Evolutionary conservation across 2,113 vertebrate species (phyloP).

Genomic region (Misgurnus mizolepis): DNA sequence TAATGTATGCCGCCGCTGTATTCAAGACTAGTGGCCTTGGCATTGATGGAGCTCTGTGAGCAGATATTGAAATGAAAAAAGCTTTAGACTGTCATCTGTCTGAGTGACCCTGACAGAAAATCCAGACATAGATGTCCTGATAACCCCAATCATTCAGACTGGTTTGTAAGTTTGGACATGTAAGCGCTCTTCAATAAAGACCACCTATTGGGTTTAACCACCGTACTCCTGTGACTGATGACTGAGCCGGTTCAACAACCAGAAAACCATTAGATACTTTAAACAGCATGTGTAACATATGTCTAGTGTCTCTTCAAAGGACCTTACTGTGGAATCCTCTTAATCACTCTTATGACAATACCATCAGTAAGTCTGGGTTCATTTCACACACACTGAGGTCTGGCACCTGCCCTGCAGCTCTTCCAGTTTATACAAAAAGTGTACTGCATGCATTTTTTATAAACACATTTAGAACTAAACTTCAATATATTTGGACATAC

Average conservation of each 20-base stretch:
- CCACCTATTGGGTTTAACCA: conserved; percentile 31
- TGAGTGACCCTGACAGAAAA: no score
- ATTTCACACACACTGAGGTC: neutral
- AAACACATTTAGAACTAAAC: no score
- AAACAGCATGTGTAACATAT: conserved; percentile 2
- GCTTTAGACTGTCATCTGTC: no score
- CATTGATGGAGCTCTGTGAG: no score
- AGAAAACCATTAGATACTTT: conserved; percentile 16
- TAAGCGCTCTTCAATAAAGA: conserved; percentile 18
- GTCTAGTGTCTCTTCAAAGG: neutral
- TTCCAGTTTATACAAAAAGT: no score
- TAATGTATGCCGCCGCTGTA: no score
- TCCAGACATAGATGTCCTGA: no score
- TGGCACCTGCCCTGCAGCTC: no score
- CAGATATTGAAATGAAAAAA: no score
- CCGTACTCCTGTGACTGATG: conserved; percentile 44
- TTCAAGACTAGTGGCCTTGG: no score
- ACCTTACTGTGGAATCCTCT: neutral
- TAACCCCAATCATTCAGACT: neutral
- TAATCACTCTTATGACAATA: neutral
- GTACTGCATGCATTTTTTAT: no score
- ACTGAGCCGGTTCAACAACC: conserved; percentile 15
- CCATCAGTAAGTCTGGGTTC: neutral
- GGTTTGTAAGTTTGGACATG: conserved; percentile 11
- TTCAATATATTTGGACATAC: no score